Evolutionary conservation across 1,140 invertebrate genomes (phyloP).

Genomic region (Listronotus bonariensis): DNA sequence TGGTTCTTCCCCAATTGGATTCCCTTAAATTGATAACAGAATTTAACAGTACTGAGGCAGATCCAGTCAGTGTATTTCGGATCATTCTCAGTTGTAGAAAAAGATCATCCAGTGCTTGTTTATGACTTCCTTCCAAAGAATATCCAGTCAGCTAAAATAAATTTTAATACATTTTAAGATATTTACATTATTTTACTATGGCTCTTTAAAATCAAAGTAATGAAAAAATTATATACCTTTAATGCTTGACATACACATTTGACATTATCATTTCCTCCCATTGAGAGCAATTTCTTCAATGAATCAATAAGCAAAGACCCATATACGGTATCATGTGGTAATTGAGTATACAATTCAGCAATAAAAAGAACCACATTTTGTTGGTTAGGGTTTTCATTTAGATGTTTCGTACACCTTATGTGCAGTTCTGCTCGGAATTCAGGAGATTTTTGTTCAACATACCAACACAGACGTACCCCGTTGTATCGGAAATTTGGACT

Average conservation of each 20-base stretch:
- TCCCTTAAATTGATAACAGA: slow-evolving; percentile 46
- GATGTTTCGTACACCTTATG: slow-evolving; percentile 46
- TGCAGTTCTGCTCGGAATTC: slow-evolving; percentile 47
- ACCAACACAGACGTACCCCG: slow-evolving; percentile 49
- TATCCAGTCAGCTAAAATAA: slow-evolving; percentile 50
- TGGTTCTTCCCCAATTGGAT: slow-evolving; percentile 44
- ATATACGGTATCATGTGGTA: slow-evolving; percentile 47
- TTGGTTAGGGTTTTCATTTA: slow-evolving; percentile 44
- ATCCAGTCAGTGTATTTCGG: slow-evolving; percentile 34
- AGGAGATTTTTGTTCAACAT: slow-evolving; percentile 46
- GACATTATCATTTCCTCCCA: slow-evolving; percentile 55
- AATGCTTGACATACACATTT: slow-evolving; percentile 62
- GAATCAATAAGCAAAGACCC: slow-evolving; percentile 45
- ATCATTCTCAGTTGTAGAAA: slow-evolving; percentile 40
- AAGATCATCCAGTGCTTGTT: slow-evolving; percentile 46
- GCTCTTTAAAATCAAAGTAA: not conserved
- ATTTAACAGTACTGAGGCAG: slow-evolving; percentile 43
- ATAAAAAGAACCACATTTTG: slow-evolving; percentile 50
- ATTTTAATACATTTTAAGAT: too few species aligned
- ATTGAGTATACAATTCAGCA: slow-evolving; percentile 51
- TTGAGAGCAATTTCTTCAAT: slow-evolving; percentile 42
- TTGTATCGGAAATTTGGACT: slow-evolving; percentile 51
- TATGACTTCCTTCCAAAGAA: slow-evolving; percentile 47
- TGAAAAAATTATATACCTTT: too few species aligned
- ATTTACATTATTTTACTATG: too few species aligned